A percentile compares a stretch with the other conserved stretches of the same genome.
These are phyloP conservation scores for Oncorhynchus gorbuscha DNA, from an alignment of 2,113 vertebrate genomes.

Conservation along the genomic window DNA sequence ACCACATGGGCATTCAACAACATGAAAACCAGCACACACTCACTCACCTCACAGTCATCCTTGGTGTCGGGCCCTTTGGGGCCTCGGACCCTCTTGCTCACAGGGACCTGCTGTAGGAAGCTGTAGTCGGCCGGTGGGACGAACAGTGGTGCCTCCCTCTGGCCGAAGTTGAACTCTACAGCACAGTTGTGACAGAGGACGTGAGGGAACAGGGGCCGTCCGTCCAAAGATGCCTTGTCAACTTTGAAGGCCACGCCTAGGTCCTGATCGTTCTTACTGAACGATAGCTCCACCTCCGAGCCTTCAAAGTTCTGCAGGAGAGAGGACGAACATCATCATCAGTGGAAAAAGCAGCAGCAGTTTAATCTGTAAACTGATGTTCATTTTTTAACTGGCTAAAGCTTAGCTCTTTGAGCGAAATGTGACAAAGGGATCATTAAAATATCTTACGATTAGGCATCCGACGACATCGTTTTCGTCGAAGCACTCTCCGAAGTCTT, in stretches of 20 bases:
- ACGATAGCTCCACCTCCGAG: conserved; percentile 78
- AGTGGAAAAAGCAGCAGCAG: not conserved
- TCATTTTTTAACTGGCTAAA: too few relatives aligned
- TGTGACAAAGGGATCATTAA: not conserved
- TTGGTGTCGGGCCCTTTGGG: conserved; percentile 78
- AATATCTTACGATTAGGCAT: conserved; percentile 74
- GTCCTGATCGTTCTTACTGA: conserved; percentile 80
- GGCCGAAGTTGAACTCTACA: conserved; percentile 84
- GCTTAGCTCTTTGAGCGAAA: too few relatives aligned
- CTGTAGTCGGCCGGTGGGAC: conserved; percentile 73
- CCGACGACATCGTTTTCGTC: conserved; percentile 82
- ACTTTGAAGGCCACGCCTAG: conserved; percentile 74
- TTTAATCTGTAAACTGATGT: not conserved
- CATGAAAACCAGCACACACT: conserved; percentile 18
- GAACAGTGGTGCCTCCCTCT: conserved; percentile 72
- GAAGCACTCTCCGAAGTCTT: conserved; percentile 80
- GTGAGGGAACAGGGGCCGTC: conserved; percentile 78
- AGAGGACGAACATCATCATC: not conserved
- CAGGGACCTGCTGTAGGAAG: conserved; percentile 75
- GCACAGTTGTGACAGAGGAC: conserved; percentile 83
- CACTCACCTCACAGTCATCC: conserved; percentile 83
- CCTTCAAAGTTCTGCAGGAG: conserved; percentile 77
- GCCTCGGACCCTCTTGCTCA: conserved; percentile 71
- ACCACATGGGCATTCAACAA: too few relatives aligned
- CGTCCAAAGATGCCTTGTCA: conserved; percentile 63